phyloP scores from a whole-genome alignment of 1,140 invertebrate species.

The Marisa cornuarietis region DNA sequence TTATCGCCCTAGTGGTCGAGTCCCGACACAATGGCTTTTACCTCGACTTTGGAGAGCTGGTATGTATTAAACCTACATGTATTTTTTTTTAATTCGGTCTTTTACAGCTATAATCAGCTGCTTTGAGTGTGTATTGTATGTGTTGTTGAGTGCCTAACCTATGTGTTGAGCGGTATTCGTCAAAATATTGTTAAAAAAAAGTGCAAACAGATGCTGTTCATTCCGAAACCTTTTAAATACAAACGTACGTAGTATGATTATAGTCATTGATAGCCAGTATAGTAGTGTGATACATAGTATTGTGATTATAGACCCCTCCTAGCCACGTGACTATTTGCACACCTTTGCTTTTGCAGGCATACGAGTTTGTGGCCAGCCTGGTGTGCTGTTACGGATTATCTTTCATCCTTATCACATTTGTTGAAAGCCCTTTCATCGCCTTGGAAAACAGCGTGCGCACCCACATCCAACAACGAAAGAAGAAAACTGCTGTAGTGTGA shows the following conservation, averaged over 20 bases:
- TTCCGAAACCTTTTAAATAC: too few species aligned
- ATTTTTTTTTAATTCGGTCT: too few species aligned
- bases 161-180: too few species aligned
- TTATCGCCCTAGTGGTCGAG: constrained; percentile 58
- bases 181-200: too few species aligned
- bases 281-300: too few species aligned
- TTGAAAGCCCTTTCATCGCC: constrained; percentile 23
- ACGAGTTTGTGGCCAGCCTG: constrained; percentile 10
- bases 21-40: constrained; percentile 6
- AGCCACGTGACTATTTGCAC: not conserved
- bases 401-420: constrained; percentile 11
- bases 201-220: too few species aligned
- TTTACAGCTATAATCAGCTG: too few species aligned
- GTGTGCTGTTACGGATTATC: constrained; percentile 7
- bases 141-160: too few species aligned
- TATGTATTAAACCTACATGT: not conserved
- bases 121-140: too few species aligned
- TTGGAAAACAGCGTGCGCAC: constrained; percentile 9
- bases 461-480: constrained; percentile 5
- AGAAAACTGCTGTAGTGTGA: not conserved
- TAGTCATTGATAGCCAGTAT: too few species aligned
- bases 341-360: constrained; percentile 1
- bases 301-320: too few species aligned
- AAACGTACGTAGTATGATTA: too few species aligned
- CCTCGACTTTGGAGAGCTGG: constrained; percentile 16